A percentile compares a stretch with the other conserved stretches of the same genome.
Conservation (phyloP, 1,140 invertebrate species). For the Zaprionus camerounensis region DNA sequence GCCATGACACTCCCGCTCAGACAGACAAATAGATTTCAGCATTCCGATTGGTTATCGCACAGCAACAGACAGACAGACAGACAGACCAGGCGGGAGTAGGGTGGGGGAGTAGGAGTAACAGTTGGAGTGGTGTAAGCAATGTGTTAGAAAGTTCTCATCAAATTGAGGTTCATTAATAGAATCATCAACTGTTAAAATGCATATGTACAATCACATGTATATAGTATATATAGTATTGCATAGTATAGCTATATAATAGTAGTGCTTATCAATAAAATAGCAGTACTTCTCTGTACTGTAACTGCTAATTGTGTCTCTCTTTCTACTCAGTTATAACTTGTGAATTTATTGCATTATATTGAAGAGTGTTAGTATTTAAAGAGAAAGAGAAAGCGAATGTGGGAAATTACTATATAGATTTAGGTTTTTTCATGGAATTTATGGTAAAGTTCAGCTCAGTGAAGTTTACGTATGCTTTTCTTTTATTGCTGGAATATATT, state of each 20-base stretch:
- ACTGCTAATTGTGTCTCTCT: no score
- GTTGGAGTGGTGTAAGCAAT: neutral
- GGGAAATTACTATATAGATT: no score
- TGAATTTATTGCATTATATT: no score
- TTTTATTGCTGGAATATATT: no score
- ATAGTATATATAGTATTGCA: neutral
- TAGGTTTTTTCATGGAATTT: no score
- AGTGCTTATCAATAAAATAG: neutral
- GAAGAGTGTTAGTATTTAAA: no score
- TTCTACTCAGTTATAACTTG: no score
- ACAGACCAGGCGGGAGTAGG: neutral
- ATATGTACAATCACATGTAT: neutral
- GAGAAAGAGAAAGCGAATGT: no score
- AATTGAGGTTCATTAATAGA: neutral
- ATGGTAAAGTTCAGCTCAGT: no score
- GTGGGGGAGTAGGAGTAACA: no score
- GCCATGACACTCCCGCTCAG: constrained; percentile 36
- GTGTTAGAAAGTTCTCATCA: neutral
- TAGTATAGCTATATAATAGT: neutral
- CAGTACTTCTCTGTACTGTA: no score
- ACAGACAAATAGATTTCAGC: constrained; percentile 24
- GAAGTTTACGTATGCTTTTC: no score
- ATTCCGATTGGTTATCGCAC: constrained; percentile 32
- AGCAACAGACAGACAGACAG: neutral
- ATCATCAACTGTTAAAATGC: neutral